phyloP scores from a whole-genome alignment of 2,888 invertebrate species.

The Lapara coniferarum region DNA sequence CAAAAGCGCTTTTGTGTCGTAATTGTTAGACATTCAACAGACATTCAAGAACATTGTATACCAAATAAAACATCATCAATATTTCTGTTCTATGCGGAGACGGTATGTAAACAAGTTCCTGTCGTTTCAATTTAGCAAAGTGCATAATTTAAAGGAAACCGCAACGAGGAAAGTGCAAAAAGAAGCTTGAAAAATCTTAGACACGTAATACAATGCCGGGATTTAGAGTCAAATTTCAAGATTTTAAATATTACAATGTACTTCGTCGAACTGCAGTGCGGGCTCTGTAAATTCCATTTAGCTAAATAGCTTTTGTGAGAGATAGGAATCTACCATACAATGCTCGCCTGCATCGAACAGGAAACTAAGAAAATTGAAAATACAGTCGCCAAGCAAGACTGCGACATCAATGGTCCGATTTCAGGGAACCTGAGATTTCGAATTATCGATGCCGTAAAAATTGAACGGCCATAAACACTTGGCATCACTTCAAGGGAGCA shows the following conservation, averaged over 20 bases:
- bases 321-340: conserved; percentile 83
- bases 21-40: conserved; percentile 60
- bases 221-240: conserved; percentile 78
- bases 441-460: conserved; percentile 77
- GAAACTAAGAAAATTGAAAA: conserved; percentile 84
- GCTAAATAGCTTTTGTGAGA: conserved; percentile 82
- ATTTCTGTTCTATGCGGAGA: conserved; percentile 10
- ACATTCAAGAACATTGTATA: conserved; percentile 24
- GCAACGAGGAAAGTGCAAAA: conserved; percentile 52
- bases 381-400: conserved; percentile 78
- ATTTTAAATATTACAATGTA: conserved; percentile 83
- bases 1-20: conserved; percentile 66
- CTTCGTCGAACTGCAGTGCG: conserved; percentile 82
- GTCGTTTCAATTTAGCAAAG: conserved; percentile 66
- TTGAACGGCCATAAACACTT: conserved; percentile 73
- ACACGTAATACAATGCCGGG: conserved; percentile 73
- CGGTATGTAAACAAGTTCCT: conserved; percentile 41
- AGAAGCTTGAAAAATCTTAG: conserved; percentile 64
- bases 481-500: conserved; percentile 55
- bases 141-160: conserved; percentile 64
- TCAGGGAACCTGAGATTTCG: conserved; percentile 75
- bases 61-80: conserved; percentile 20
- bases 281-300: conserved; percentile 84
- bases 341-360: conserved; percentile 75
- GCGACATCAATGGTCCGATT: conserved; percentile 77